These are phyloP conservation scores for Melospiza georgiana DNA, from an alignment of 2,113 vertebrate species.

Conservation along the genomic window DNA sequence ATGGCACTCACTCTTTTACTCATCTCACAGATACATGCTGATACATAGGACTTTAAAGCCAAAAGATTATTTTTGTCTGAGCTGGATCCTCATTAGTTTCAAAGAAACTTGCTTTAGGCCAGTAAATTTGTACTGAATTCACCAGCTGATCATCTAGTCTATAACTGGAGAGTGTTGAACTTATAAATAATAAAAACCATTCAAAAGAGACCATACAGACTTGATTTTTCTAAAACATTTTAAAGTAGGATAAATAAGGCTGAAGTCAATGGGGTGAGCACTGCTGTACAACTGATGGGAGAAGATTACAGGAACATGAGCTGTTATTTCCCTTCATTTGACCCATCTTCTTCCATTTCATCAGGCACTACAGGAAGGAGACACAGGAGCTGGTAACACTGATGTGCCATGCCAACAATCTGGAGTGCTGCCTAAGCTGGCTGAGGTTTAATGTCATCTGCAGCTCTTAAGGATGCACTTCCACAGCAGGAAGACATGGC, in stretches of 20 bases:
- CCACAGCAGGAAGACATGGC: background rate
- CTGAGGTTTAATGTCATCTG: background rate
- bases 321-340: background rate
- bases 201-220: background rate
- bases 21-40: background rate
- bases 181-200: background rate
- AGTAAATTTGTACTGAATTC: background rate
- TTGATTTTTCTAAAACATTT: background rate
- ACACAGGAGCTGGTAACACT: background rate
- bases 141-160: background rate
- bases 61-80: background rate
- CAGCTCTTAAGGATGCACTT: background rate
- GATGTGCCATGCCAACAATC: background rate
- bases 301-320: background rate
- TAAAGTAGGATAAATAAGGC: background rate
- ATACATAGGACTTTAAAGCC: background rate
- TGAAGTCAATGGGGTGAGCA: background rate
- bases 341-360: background rate
- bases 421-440: background rate
- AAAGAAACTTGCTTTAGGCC: background rate
- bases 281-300: background rate
- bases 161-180: background rate
- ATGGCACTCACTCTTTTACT: background rate
- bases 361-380: background rate
- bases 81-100: background rate